A percentile compares a stretch with the other conserved stretches of the same genome.
Evolutionary conservation across 2,888 invertebrate genomes (phyloP).

Genomic region (Hetaerina titia): DNA sequence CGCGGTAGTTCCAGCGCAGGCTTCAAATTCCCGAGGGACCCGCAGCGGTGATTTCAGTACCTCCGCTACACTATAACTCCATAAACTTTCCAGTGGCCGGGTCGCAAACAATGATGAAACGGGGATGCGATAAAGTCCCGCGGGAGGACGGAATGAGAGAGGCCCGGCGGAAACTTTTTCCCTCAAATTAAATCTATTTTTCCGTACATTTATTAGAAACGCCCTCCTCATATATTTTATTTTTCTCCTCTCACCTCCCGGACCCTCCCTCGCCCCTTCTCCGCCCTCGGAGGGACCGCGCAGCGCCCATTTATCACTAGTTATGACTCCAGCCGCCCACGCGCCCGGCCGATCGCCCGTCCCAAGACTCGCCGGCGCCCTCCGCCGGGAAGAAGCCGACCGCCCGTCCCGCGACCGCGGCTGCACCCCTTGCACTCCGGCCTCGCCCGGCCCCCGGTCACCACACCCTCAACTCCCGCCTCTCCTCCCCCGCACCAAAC

Average conservation of each 20-base stretch:
- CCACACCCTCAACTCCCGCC: not conserved
- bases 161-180: not conserved
- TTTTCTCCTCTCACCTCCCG: not conserved
- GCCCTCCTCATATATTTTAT: not conserved
- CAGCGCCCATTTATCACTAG: not conserved
- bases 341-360: not conserved
- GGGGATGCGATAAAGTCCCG: not conserved
- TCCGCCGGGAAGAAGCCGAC: not conserved
- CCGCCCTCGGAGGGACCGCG: not conserved
- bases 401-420: not conserved
- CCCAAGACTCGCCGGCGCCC: not conserved
- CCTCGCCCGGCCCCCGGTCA: not conserved
- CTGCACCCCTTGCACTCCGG: not conserved
- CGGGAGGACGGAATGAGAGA: not conserved
- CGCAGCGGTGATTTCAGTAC: not conserved
- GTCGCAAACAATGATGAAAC: not conserved
- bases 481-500: too few relatives aligned
- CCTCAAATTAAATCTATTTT: conserved; percentile 2
- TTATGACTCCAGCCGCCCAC: not conserved
- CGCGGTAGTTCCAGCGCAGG: not conserved
- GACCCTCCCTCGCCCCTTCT: not conserved
- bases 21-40: not conserved
- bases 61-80: not conserved
- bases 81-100: not conserved
- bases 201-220: conserved; percentile 2